Conservation (phyloP, 2,113 vertebrate genomes). For the Pagrus major region DNA sequence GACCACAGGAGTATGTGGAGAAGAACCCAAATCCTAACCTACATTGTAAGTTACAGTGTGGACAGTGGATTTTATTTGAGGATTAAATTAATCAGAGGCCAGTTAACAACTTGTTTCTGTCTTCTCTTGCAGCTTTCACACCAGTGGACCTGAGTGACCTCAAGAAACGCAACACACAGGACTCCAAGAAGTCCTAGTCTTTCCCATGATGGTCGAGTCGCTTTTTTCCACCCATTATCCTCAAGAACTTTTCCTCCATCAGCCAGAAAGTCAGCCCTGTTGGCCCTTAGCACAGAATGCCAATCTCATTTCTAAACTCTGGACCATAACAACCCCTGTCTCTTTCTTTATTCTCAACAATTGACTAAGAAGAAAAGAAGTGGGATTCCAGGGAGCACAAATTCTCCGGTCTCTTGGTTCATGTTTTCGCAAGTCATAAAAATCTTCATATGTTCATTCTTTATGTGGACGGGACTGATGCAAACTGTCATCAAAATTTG, state of each 20-base stretch:
- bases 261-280: conserved; percentile 76
- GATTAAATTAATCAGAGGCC: neutral
- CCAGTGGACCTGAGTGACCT: conserved; percentile 94
- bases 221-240: conserved; percentile 68
- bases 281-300: conserved; percentile 74
- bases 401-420: conserved; percentile 52
- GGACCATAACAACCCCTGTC: conserved; percentile 55
- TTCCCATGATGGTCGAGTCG: conserved; percentile 37
- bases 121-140: conserved; percentile 87
- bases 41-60: conserved; percentile 89
- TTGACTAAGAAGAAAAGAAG: conserved; percentile 62
- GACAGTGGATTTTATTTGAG: neutral
- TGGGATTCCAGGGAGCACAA: conserved; percentile 58
- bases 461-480: conserved; percentile 67
- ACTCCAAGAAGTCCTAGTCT: conserved; percentile 92
- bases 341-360: conserved; percentile 41
- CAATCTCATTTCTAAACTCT: conserved; percentile 65
- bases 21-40: conserved; percentile 96
- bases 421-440: conserved; percentile 44
- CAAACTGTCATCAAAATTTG: conserved; percentile 61
- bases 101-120: conserved; percentile 16
- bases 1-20: conserved; percentile 97
- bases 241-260: conserved; percentile 81
- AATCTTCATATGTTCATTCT: conserved; percentile 57
- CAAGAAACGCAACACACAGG: conserved; percentile 91